Evolutionary conservation across 2,113 vertebrate species (phyloP), one percentile per base, ranked within the genome.

Genomic region (Bos javanicus): DNA sequence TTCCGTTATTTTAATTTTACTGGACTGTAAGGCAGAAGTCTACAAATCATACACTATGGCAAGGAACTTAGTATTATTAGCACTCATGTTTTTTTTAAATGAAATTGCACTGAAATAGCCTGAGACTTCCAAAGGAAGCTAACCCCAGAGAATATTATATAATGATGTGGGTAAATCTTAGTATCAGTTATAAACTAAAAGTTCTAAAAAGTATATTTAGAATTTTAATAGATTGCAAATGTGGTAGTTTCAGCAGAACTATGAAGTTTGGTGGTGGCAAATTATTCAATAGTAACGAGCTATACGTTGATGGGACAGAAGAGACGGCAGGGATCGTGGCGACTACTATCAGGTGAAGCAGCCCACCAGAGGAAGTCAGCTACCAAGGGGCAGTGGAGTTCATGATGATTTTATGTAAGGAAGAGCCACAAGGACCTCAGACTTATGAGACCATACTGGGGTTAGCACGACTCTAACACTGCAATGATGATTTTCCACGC

Each of bases 71-170:
- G n/a, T 93, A 82, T 90, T 97, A 39, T 7, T 87, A 59, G 48
- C 21, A 91, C 71, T n/a, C 62, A 26, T 16, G 71, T 62, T 81
- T n/a, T n/a, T 39, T 43, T 54, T 95, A 95, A 67, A 85, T 28
- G 56, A 83, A 21, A 85, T 59, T 78, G 7, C 14, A 25, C 2
- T 74, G 48, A 96, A 89, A 89, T 23, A 83, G 11, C 60, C 87
- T 88, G 36, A 86, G 54, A 91, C 12, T 91, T 82, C 36, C 93
- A 94, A 97, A 91, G 56, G 13, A 84, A 90, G 46, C 7, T n/a
- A 7, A 33, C 36, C 43, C 5, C 16, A 86, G 30, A 82, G 46
- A 74, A 78, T 91, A 15, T 26, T 50, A 84, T 21, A 88, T 57
- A 43, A 95, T 76, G 23, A 91, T 39, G 15, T 48, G 21, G 6